phyloP scores from a whole-genome alignment of 2,888 invertebrate species.

The Melieria omissa region DNA sequence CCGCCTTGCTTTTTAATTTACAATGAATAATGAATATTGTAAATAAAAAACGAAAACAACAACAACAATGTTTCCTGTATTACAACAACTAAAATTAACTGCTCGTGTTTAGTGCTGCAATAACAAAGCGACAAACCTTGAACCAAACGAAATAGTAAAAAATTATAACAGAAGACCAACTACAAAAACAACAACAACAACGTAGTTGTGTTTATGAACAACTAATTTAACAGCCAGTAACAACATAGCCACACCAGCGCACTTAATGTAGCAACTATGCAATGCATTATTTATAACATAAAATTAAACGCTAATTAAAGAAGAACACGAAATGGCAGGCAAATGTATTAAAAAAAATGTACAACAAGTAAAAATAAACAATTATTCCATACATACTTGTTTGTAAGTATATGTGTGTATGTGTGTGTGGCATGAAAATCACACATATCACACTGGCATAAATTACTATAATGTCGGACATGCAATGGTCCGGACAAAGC shows the following conservation, averaged over 20 bases:
- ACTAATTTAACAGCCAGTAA: not conserved
- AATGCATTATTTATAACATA: constrained; percentile 40
- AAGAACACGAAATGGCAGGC: constrained; percentile 29
- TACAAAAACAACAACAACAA: constrained; percentile 15
- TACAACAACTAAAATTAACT: too few species aligned
- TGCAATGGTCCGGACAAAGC: too few species aligned
- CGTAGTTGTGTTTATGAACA: not conserved
- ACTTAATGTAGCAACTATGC: constrained; percentile 24
- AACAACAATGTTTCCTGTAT: too few species aligned
- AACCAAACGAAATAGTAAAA: not conserved
- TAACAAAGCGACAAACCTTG: not conserved
- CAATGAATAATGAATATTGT: too few species aligned
- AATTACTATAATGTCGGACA: too few species aligned
- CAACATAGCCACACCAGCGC: constrained; percentile 22
- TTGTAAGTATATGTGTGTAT: not conserved
- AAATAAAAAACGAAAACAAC: too few species aligned
- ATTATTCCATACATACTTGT: not conserved
- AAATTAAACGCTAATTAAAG: constrained; percentile 40
- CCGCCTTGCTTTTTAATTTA: too few species aligned
- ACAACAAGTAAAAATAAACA: not conserved
- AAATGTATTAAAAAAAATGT: constrained; percentile 8
- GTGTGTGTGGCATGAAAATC: not conserved
- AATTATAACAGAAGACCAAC: constrained; percentile 1
- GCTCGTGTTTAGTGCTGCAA: not conserved
- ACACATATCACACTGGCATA: too few species aligned